Evolutionary conservation across 2,888 invertebrate species (phyloP).

Genomic region (Leistus spinibarbis): DNA sequence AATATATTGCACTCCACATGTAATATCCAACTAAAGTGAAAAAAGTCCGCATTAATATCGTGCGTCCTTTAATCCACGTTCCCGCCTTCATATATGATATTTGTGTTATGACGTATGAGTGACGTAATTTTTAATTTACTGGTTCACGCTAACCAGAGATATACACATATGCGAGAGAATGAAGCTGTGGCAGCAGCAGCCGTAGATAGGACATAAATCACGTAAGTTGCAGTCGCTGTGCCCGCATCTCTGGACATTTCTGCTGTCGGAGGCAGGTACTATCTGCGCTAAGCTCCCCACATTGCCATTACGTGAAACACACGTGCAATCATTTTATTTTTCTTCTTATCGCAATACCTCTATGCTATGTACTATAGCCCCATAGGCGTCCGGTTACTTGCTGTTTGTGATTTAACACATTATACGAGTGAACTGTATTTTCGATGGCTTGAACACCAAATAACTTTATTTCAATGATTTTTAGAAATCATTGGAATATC

Average conservation of each 20-base stretch:
- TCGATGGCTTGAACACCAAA: too few relatives aligned
- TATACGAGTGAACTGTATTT: too few relatives aligned
- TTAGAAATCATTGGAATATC: too few relatives aligned
- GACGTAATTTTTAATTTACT: constrained; percentile 40
- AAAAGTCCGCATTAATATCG: constrained; percentile 33
- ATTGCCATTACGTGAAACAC: constrained; percentile 25
- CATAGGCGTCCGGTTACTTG: not conserved
- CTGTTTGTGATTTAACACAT: too few relatives aligned
- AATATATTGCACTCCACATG: not conserved
- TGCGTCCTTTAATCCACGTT: constrained; percentile 25
- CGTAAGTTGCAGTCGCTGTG: constrained; percentile 13
- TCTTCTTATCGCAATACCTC: constrained; percentile 19
- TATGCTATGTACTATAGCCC: not conserved
- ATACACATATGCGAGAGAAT: not conserved
- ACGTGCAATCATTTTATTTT: constrained; percentile 25
- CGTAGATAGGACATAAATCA: constrained; percentile 33
- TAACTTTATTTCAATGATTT: too few relatives aligned
- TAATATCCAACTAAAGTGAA: constrained; percentile 27
- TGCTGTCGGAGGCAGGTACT: constrained; percentile 11
- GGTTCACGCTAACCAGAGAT: constrained; percentile 11
- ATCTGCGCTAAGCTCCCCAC: not conserved
- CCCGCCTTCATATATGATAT: constrained; percentile 33
- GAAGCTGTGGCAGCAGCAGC: not conserved
- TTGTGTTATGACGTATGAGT: constrained; percentile 40
- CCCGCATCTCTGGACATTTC: constrained; percentile 16